These are phyloP conservation scores for Ptychobarbus kaznakovi DNA, from an alignment of 2,797 vertebrate species.

Conservation along the genomic window DNA sequence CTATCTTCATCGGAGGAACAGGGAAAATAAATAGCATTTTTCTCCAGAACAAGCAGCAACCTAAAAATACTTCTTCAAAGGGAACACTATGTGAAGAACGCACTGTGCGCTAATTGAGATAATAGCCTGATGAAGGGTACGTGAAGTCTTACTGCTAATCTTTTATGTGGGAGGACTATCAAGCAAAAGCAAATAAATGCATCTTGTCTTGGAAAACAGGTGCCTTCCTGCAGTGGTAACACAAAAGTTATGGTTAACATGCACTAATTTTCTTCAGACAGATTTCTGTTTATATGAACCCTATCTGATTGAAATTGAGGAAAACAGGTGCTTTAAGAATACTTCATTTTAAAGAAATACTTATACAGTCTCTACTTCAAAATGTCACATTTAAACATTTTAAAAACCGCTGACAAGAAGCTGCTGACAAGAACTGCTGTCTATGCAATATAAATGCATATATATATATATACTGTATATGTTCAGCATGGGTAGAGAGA, in stretches of 20 bases:
- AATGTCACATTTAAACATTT: background rate
- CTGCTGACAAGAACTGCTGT: background rate
- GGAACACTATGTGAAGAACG: slow-evolving; percentile 41
- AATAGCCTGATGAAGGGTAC: background rate
- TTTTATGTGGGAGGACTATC: slow-evolving; percentile 20
- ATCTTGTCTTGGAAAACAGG: slow-evolving; percentile 25
- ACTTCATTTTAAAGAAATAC: background rate
- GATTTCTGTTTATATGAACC: background rate
- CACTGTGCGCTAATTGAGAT: slow-evolving; percentile 37
- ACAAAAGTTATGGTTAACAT: background rate
- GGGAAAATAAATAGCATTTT: slow-evolving; percentile 8
- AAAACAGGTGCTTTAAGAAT: no score
- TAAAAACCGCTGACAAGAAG: background rate
- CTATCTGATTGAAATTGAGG: no score
- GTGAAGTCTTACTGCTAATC: slow-evolving; percentile 23
- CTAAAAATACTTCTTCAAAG: slow-evolving; percentile 51
- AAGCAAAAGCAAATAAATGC: background rate
- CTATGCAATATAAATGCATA: background rate
- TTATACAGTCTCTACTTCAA: background rate
- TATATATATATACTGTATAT: no score
- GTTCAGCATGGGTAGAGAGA: background rate
- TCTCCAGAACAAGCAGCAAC: slow-evolving; percentile 29
- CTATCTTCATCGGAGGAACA: background rate
- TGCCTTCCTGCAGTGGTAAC: background rate
- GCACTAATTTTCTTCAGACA: background rate